These are phyloP conservation scores for Apamea sordens DNA, from an alignment of 2,888 invertebrate genomes.

Conservation along the genomic window DNA sequence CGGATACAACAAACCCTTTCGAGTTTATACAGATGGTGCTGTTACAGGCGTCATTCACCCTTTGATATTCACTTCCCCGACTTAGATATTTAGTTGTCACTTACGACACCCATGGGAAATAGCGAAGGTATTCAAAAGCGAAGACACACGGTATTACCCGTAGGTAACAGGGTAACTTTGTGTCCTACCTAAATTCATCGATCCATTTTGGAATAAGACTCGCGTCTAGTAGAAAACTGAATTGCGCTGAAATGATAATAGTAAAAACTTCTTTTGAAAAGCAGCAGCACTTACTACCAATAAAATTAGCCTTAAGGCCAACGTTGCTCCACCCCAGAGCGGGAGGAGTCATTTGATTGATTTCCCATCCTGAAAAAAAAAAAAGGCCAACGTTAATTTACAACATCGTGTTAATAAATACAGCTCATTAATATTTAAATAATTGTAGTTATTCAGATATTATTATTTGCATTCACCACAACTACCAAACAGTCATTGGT, in stretches of 20 bases:
- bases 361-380: no score
- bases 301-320: background rate
- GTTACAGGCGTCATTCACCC: background rate
- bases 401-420: slow-evolving; percentile 6
- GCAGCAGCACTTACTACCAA: background rate
- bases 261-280: background rate
- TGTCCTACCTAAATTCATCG: background rate
- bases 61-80: background rate
- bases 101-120: slow-evolving; percentile 23
- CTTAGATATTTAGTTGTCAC: slow-evolving; percentile 15
- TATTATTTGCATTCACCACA: slow-evolving; percentile 17
- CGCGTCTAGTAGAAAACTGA: background rate
- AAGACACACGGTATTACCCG: background rate
- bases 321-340: no score
- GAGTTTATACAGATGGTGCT: background rate
- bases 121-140: slow-evolving; percentile 1
- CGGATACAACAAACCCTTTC: background rate
- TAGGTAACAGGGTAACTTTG: background rate
- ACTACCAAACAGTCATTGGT: background rate
- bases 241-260: background rate
- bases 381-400: background rate
- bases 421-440: background rate
- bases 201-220: background rate
- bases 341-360: no score
- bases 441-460: background rate